Evolutionary conservation across 2,888 invertebrate genomes (phyloP), one percentile per base, ranked within the genome.

Genomic region (Dicranocentrus wangi): DNA sequence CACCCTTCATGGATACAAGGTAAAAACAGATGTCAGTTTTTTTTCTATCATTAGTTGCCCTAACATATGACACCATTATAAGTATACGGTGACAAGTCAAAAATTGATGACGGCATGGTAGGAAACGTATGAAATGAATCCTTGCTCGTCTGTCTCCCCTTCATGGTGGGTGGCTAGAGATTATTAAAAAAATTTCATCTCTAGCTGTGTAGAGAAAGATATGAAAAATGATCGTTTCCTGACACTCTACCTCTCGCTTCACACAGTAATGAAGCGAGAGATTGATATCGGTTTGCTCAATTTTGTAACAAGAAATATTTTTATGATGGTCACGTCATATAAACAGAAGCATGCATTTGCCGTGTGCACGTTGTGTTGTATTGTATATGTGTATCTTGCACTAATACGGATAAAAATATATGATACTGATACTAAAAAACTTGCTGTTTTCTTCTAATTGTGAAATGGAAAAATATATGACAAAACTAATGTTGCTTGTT

Each of bases 1-100:
- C 87, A 90, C 95, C 80, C 90, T 97, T 81, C 91, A 94, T 88
- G 93, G 93, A 73, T 92, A 91, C 87, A 94, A 94, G 91, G 94
- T 94, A 92, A 61, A 51, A 58, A 21, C 28, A 55, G 7, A n/a
- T 68, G 39, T 77, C 70, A 77, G 60, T 51, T 68, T 65, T 76
- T 21, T 32, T 55, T 39, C 39, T 7, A 75, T 65, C 63, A 75
- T 75, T 76, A 70, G 42, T 69, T 53, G 23, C 21, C 27, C 7
- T n/a, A 17, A 53, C 21, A 53, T 53, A 17, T 53, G n/a, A 51
- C n/a, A 51, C n/a, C 53, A 21, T 53, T 53, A 53, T 53, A 53
- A 19, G 8, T 19, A 53, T 53, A 43, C 10, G 53, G 53, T 53
- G 53, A 19, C 53, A 53, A 51, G 51, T 51, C 5, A 32, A 32